Evolutionary conservation across 2,888 invertebrate genomes (phyloP).

Genomic region (Leptinotarsa peninsularis): DNA sequence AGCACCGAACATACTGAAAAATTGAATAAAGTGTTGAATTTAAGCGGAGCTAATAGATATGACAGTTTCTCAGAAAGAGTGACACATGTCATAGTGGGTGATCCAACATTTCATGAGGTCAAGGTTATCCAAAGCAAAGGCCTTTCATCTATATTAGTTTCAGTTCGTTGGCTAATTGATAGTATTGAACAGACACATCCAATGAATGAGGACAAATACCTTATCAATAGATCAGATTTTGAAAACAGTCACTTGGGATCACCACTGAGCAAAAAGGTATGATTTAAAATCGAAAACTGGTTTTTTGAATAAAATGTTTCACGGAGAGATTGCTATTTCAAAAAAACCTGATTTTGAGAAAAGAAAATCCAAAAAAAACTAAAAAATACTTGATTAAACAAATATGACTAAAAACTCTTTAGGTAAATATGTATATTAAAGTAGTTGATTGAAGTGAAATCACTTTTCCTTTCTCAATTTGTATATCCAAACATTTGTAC

Average conservation of each 20-base stretch:
- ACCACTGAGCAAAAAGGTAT: constrained; percentile 73
- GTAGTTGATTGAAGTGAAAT: no score
- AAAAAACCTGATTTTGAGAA: no score
- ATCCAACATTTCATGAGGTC: constrained; percentile 68
- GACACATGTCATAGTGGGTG: constrained; percentile 84
- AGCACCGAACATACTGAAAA: constrained; percentile 74
- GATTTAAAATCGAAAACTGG: not conserved
- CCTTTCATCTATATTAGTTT: constrained; percentile 69
- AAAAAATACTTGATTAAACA: no score
- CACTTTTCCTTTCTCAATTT: no score
- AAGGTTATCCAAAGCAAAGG: constrained; percentile 57
- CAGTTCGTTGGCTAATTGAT: constrained; percentile 80
- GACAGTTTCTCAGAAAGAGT: constrained; percentile 80
- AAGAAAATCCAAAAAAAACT: no score
- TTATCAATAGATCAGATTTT: constrained; percentile 48
- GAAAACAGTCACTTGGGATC: constrained; percentile 61
- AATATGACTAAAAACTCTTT: no score
- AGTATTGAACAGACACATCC: constrained; percentile 75
- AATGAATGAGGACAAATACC: constrained; percentile 69
- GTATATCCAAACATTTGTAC: no score
- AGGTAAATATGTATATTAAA: no score
- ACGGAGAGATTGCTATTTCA: no score
- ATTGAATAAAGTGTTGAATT: constrained; percentile 76
- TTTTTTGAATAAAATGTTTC: not conserved
- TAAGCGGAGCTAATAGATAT: constrained; percentile 86